A percentile compares a stretch with the other conserved stretches of the same genome.
These are phyloP conservation scores for Melierax canorus DNA, from an alignment of 2,113 vertebrate species.

Conservation along the genomic window DNA sequence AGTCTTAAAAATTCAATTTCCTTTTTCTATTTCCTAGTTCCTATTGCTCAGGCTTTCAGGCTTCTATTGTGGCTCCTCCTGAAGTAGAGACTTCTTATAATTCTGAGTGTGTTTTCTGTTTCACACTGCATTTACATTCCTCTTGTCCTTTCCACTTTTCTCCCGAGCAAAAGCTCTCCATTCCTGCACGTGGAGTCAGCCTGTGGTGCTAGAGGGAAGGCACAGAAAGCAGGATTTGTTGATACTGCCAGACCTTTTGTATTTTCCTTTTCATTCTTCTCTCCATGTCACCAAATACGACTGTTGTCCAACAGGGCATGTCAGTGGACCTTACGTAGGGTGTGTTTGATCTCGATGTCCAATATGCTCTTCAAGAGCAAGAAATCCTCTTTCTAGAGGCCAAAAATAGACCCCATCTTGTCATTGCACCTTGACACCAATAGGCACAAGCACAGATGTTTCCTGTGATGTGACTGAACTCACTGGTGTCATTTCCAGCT, in stretches of 20 bases:
- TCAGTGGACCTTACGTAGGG: not conserved
- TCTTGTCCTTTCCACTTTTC: not conserved
- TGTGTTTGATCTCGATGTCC: not conserved
- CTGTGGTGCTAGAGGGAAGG: not conserved
- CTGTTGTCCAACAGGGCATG: not conserved
- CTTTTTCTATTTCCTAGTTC: conserved; percentile 50
- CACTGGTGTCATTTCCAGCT: not conserved
- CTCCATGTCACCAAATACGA: not conserved
- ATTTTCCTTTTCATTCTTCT: not conserved
- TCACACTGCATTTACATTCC: not conserved
- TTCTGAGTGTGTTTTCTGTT: conserved; percentile 12
- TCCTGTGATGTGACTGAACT: not conserved
- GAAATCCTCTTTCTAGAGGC: not conserved
- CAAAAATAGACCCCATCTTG: not conserved
- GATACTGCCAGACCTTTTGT: not conserved
- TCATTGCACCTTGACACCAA: not conserved
- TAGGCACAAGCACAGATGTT: not conserved
- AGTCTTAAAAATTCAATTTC: conserved; percentile 54
- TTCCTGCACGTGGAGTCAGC: not conserved
- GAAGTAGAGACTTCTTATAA: not conserved
- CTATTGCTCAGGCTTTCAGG: not conserved
- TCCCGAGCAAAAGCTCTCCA: not conserved
- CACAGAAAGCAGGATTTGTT: not conserved
- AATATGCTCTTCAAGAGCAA: not conserved
- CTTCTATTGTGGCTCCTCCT: not conserved